Evolutionary conservation across 2,113 vertebrate species (phyloP).

Genomic region (Alouatta palliata): DNA sequence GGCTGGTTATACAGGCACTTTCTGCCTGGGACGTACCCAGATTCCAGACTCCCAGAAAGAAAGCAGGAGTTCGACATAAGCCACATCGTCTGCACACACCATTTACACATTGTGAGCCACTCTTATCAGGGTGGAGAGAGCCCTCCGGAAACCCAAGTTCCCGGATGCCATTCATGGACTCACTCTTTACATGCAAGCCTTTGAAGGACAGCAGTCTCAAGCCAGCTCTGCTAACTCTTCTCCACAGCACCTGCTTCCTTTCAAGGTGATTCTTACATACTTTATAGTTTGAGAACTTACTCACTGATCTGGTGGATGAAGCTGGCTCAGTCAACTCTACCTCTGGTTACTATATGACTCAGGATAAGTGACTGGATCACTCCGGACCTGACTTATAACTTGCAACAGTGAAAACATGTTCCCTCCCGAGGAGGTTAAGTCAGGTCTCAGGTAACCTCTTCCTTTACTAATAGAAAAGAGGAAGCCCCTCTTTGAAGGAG

Average conservation of each 20-base stretch:
- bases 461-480: not conserved
- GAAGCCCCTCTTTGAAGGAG: not conserved
- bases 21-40: no score
- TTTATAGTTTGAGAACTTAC: not conserved
- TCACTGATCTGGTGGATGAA: not conserved
- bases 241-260: not conserved
- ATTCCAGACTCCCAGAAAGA: not conserved
- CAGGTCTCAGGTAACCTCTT: not conserved
- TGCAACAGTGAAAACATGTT: no score
- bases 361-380: not conserved
- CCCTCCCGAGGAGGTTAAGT: not conserved
- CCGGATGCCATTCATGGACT: not conserved
- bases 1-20: no score
- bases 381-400: not conserved
- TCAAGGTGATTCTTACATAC: not conserved
- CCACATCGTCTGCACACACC: accelerated
- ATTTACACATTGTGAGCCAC: accelerated
- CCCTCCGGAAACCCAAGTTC: accelerated
- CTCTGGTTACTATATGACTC: not conserved
- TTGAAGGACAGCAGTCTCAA: not conserved
- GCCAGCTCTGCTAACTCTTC: not conserved
- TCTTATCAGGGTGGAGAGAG: not conserved
- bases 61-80: not conserved
- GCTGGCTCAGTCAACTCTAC: not conserved
- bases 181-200: accelerated